Base-by-base conservation (phyloP, 2,888 invertebrate species). In the Caenorhabditis sp. region DNA sequence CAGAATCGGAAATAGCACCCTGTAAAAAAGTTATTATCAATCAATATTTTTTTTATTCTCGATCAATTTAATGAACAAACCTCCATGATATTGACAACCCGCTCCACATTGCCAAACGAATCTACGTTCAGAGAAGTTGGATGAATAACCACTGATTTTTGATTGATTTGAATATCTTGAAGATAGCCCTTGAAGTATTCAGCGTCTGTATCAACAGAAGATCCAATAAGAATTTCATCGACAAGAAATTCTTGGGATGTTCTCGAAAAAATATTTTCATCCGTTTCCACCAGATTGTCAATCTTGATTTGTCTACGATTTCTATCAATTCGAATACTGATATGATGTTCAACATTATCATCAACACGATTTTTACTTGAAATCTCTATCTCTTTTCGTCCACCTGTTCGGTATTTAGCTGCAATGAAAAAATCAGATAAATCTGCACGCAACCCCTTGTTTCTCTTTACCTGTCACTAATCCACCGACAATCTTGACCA, bases 121-220 rank as follows among this genome's bases (percentile, higher is more conserved):
- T 81, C 71, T 43, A 77, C 66, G 6, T 77, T 62, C 5, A 82
- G 64, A 8, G 74, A 57, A 12, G 81, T 77, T 43, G 72, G 72
- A 64, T 82, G 79, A 17, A 87, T 76, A 5, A 83, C 54, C 19
- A 83, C 78, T 14, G 83, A 78, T 49, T 72, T 74, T 2, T 75
- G 79, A 65, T 87, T 86, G 12, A 86, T 58, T 36, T 84, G 84
- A 36, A 87, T 65, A 55, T 86, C 85, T 73, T 85, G 85, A 2
- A 86, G 55, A 23, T 83, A 84, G 31, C 85, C 86, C 73, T 73
- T 74, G 59, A 64, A 69, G 54, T 63, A 74, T 43, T 74, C 63
- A 0, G 61, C 53, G 27, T 66, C 63, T 1, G 58, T 51, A 53
- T 59, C 66, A 50, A 68, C 63, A 50, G 76, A 72, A 8, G 73